Base-by-base conservation (phyloP, 1,140 invertebrate genomes). In the Drosophila parabipectinata region DNA sequence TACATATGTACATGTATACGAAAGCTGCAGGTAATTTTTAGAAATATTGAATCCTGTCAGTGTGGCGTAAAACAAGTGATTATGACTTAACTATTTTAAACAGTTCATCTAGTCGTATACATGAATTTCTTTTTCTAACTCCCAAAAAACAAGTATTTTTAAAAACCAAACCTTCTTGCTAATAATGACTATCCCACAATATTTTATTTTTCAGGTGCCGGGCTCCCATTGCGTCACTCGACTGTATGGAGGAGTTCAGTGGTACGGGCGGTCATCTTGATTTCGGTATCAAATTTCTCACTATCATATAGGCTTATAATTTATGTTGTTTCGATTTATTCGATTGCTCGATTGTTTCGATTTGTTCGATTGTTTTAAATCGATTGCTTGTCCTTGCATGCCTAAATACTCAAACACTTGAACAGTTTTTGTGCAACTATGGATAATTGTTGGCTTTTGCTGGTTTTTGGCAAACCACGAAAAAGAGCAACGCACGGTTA, bases 181-280 rank as follows among this genome's bases (percentile, higher is more conserved):
- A 9, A 32, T 32, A 32, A 32, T 32, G 14, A 32, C 14, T 64
- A 1, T 10, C 14, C 9, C 0, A 30, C 48, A 12, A 41, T 41
- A 14, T 37, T 2, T 39, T 41, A 53, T 89, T 66, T 91, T 92
- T 47, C 92, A 97, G 96, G 94, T 97, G 96, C 94, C 95, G 96
- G 90, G 96, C 97, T 81, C 96, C 96, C 73, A 97, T 97, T 92
- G 96, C 97, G 67, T 97, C 96, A 90, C 93, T 98, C 82, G 97
- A 98, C 94, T 97, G 96, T 93, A 97, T 98, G 96, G 97, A 97
- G 94, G 97, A 98, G 93, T 97, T 97, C 93, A 96, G 95, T 93
- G 95, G 93, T 92, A 92, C 90, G 88, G 91, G 91, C 91, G 77
- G 93, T 92, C 79, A 93, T 93, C 91, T 92, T 91, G 91, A 92